Percentiles rank a stretch among this genome's conserved stretches.
Conservation (phyloP, 2,113 vertebrate species). For the Myrmecobius fasciatus region DNA sequence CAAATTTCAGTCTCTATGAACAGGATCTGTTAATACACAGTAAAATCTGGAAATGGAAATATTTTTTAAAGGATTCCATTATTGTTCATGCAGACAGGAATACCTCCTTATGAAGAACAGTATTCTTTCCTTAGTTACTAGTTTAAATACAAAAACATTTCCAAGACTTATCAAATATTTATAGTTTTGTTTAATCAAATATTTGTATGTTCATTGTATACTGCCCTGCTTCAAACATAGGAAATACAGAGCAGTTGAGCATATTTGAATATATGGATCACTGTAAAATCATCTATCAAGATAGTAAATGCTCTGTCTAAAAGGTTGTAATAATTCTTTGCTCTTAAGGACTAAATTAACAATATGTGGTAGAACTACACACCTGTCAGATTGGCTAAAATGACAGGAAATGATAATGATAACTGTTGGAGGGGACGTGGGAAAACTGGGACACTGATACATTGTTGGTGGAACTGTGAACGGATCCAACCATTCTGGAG, state of each 20-base stretch:
- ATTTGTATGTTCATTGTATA: background rate
- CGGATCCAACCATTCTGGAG: no score
- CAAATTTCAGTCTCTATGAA: background rate
- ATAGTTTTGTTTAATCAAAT: background rate
- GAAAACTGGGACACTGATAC: no score
- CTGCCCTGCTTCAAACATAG: background rate
- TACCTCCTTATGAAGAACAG: background rate
- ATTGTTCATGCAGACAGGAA: background rate
- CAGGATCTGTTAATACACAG: background rate
- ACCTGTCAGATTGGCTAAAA: no score
- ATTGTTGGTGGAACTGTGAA: no score
- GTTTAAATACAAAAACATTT: background rate
- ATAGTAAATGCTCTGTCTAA: slow-evolving; percentile 10
- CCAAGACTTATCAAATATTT: background rate
- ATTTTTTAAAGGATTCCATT: background rate
- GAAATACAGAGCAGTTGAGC: background rate
- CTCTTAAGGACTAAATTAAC: background rate
- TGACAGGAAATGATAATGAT: no score
- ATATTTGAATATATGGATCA: background rate
- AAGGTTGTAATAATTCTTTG: background rate
- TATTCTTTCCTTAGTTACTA: background rate
- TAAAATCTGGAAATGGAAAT: background rate
- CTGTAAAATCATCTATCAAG: slow-evolving; percentile 32
- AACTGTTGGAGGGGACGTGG: no score
- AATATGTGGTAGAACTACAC: background rate